Conservation (phyloP, 2,113 vertebrate species). For the Notarius quadriscutis region DNA sequence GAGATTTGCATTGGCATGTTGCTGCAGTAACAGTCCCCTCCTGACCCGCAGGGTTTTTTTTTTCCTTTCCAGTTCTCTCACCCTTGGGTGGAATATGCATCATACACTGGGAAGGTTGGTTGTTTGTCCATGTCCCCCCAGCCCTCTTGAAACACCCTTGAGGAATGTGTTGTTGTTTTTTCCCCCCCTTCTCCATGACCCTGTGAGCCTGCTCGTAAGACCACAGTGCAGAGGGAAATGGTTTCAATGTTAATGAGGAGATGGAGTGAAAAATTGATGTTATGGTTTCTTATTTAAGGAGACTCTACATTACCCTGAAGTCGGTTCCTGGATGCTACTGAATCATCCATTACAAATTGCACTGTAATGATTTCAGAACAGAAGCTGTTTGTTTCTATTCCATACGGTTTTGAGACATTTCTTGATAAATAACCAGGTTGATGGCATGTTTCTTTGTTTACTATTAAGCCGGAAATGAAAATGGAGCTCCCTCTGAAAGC, state of each 20-base stretch:
- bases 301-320: background rate
- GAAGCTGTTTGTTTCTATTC: background rate
- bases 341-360: conserved; percentile 7
- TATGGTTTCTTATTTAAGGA: conserved; percentile 15
- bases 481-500: conserved; percentile 5
- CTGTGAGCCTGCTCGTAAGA: conserved; percentile 10
- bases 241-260: conserved; percentile 31
- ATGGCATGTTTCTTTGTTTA: background rate
- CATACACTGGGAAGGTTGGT: conserved; percentile 20
- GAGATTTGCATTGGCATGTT: conserved; percentile 39
- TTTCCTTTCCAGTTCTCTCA: conserved; percentile 19
- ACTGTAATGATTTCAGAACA: background rate
- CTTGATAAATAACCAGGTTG: conserved; percentile 16
- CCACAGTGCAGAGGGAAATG: conserved; percentile 23
- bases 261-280: conserved; percentile 33
- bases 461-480: background rate
- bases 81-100: conserved; percentile 27
- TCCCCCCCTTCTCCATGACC: conserved; percentile 16
- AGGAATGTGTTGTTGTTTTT: conserved; percentile 1
- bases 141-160: conserved; percentile 31
- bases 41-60: conserved; percentile 29
- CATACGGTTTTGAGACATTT: background rate
- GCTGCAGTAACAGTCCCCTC: conserved; percentile 46
- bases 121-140: conserved; percentile 46
- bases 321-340: background rate